Base-by-base conservation (phyloP, 2,888 invertebrate genomes). In the Nephrotoma appendiculata region DNA sequence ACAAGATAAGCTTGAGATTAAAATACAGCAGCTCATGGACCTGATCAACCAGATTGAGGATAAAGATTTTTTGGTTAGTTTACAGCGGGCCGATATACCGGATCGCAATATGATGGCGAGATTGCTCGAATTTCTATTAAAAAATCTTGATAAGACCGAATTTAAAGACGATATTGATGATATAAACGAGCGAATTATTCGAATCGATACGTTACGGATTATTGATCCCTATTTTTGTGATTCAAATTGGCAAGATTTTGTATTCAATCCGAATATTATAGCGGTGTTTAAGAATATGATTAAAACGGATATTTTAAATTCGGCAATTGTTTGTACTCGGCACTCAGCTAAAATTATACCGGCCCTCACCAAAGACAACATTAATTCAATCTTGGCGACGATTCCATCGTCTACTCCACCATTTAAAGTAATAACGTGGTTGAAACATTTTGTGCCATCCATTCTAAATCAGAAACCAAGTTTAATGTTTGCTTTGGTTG, bases 141-240 rank as follows among this genome's bases (percentile, higher is more conserved):
- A 88, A n/a, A 89, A 90, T 86, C 88, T 92, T n/a, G 88, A 89
- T 86, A 89, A 90, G 42, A 87, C 87, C 15, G 52, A 86, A 19
- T 87, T 87, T 85, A 57, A 90, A n/a, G 86, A 89, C 5, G 89
- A 90, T 86, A 88, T 91, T 41, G 83, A 90, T 83, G 90, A 91
- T 88, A 91, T 92, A 83, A 90, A 90, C 45, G 92, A 92, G 87
- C 90, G 91, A 87, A 87, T 91, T 84, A 89, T 90, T 86, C 91
- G 92, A 2, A 88, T 92, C 0, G 90, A 91, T 88, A 92, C 92
- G 0, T 88, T 92, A n/a, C 87, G 89, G 19, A 89, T 92, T 9
- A 90, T 90, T 43, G 92, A 92, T 89, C 92, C 92, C 2, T 90
- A 90, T 83, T 91, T 91, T 88, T 89, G 90, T 41, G 90, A 91